phyloP scores from a whole-genome alignment of 2,113 vertebrate species.

The Aptenodytes forsteri region DNA sequence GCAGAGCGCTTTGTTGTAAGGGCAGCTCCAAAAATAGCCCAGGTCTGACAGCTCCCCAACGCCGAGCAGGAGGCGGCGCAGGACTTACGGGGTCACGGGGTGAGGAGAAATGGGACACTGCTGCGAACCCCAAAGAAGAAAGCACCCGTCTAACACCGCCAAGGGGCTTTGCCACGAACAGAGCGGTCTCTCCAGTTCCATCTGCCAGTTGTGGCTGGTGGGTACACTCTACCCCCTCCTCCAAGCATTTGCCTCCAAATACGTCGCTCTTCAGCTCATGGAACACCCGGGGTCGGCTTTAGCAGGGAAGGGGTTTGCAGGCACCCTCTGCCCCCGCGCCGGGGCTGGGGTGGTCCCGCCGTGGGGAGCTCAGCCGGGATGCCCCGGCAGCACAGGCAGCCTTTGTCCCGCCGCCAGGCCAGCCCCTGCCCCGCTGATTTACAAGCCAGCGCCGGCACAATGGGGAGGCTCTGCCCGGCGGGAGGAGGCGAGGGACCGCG shows the following conservation, averaged over 20 bases:
- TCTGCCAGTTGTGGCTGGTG: not conserved
- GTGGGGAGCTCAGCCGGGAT: not conserved
- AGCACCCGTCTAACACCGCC: not conserved
- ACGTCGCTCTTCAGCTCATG: fast-evolving
- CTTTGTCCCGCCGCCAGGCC: not conserved
- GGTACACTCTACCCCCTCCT: not conserved
- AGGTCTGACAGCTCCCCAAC: not conserved
- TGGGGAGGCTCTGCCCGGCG: not conserved
- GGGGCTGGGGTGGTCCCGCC: not conserved
- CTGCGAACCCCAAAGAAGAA: not conserved
- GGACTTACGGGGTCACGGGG: not conserved
- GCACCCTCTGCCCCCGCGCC: not conserved
- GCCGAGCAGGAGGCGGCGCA: not conserved
- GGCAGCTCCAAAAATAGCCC: not conserved
- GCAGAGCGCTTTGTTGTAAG: not conserved
- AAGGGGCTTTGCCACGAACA: not conserved
- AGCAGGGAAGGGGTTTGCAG: not conserved
- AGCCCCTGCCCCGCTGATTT: not conserved
- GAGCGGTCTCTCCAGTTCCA: not conserved
- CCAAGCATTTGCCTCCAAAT: too few relatives aligned
- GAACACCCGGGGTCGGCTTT: not conserved
- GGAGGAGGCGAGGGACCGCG: not conserved
- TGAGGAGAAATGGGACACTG: not conserved
- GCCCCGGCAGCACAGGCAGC: not conserved
- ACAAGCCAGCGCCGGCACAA: not conserved